Evolutionary conservation across 1,140 invertebrate genomes (phyloP).

Genomic region (Macrobrachium rosenbergii): DNA sequence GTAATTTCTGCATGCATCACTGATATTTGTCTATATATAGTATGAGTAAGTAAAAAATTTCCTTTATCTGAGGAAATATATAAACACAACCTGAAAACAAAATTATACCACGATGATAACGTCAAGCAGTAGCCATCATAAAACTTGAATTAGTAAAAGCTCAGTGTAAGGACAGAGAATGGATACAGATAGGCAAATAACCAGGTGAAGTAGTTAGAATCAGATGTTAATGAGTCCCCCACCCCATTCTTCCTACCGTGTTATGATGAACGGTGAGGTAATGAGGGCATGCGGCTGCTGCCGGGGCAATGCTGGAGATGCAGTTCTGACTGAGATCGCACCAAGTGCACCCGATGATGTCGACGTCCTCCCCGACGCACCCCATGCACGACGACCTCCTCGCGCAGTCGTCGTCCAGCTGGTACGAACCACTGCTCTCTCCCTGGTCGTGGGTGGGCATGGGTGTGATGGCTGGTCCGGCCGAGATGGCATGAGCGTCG

Average conservation of each 20-base stretch:
- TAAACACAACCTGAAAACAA: no score
- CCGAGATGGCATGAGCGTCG: slow-evolving; percentile 39
- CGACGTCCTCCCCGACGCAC: slow-evolving; percentile 28
- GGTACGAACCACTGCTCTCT: background rate
- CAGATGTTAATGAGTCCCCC: no score
- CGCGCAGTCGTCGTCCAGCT: slow-evolving; percentile 27
- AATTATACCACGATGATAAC: no score
- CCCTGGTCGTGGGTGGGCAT: background rate
- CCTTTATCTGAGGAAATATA: no score
- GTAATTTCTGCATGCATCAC: no score
- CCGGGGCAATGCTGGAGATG: background rate
- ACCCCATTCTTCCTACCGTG: no score
- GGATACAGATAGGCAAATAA: background rate
- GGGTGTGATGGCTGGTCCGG: slow-evolving; percentile 51
- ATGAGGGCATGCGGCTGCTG: slow-evolving; percentile 25
- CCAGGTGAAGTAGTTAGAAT: no score
- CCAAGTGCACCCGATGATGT: background rate
- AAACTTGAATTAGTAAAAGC: no score
- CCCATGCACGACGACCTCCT: slow-evolving; percentile 24
- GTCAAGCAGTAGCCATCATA: no score
- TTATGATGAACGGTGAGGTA: slow-evolving; percentile 41
- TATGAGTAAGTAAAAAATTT: no score
- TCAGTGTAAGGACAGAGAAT: no score
- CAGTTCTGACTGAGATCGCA: slow-evolving; percentile 47
- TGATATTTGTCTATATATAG: no score